These are phyloP conservation scores for Palythoa grandis DNA, from an alignment of 92 coral and sea anemone species.

Conservation along the genomic window DNA sequence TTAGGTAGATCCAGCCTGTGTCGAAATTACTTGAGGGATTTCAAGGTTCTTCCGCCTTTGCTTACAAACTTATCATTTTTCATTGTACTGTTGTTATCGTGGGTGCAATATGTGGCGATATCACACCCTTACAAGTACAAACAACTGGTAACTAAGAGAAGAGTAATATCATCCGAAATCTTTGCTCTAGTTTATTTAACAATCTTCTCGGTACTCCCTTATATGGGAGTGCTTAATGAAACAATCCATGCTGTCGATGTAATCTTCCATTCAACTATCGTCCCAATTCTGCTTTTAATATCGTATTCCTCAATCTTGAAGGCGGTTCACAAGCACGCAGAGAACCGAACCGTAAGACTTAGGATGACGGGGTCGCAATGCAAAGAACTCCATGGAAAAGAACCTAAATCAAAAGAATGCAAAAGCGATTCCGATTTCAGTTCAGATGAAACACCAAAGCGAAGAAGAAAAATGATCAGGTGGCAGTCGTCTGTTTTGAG, in stretches of 20 bases:
- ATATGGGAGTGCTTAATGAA: conserved; percentile 24
- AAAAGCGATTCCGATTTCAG: background rate
- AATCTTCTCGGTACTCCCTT: conserved; percentile 41
- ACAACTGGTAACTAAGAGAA: conserved; percentile 10
- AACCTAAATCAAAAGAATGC: background rate
- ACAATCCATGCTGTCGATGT: conserved; percentile 29
- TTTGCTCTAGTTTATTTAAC: conserved; percentile 36
- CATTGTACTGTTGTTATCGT: conserved; percentile 41
- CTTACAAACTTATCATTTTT: conserved; percentile 47
- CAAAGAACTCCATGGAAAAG: background rate
- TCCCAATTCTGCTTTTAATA: conserved; percentile 41
- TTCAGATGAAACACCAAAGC: background rate
- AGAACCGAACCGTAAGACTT: conserved; percentile 19
- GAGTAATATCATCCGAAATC: conserved; percentile 28
- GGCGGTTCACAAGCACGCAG: conserved; percentile 39
- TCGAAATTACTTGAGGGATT: background rate
- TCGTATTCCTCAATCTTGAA: conserved; percentile 33
- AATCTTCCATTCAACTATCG: conserved; percentile 41
- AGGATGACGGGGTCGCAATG: background rate
- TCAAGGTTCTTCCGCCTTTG: conserved; percentile 29
- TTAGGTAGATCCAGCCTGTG: conserved; percentile 25
- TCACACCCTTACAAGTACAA: conserved; percentile 46
- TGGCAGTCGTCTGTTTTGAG: background rate
- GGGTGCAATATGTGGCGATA: conserved; percentile 52
- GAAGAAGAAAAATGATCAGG: background rate